Conservation (phyloP, 2,797 vertebrate genomes). For the Thaleichthys pacificus region DNA sequence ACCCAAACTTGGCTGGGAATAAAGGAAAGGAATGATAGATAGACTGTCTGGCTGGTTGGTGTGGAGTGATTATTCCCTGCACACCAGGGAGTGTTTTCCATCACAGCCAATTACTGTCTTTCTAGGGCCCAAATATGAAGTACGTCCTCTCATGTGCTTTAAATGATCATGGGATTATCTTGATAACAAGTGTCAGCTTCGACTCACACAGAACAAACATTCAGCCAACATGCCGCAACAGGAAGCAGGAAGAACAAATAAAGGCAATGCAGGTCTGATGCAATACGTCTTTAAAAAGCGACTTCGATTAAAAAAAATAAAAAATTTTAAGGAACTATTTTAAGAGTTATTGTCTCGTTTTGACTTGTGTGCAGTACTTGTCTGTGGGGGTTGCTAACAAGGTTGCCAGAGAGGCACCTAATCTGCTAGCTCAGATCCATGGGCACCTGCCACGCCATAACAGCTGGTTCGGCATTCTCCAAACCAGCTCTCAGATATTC, state of each 20-base stretch:
- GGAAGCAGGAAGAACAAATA: too few species aligned
- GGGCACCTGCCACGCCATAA: constrained; percentile 3
- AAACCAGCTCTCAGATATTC: neutral
- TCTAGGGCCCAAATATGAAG: neutral
- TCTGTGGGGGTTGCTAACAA: constrained; percentile 5
- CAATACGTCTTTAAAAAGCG: too few species aligned
- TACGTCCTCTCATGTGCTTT: too few species aligned
- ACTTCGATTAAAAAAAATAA: too few species aligned
- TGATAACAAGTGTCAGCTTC: too few species aligned
- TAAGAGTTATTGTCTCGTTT: constrained; percentile 11
- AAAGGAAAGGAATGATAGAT: constrained; percentile 16
- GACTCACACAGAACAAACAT: too few species aligned
- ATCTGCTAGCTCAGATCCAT: neutral
- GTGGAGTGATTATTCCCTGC: neutral
- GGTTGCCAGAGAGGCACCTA: neutral
- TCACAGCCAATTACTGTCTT: constrained; percentile 1
- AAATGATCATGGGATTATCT: too few species aligned
- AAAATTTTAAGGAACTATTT: neutral
- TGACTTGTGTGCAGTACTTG: constrained; percentile 17
- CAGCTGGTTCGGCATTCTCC: constrained; percentile 11
- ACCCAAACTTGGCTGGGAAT: too few species aligned
- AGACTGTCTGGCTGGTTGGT: constrained; percentile 2
- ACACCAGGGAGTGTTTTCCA: neutral
- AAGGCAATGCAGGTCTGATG: too few species aligned
- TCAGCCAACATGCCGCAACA: too few species aligned